Percentiles rank a stretch among this genome's conserved stretches.
Evolutionary conservation across 2,113 vertebrate genomes (phyloP).

Genomic region (Tauraco erythrolophus): DNA sequence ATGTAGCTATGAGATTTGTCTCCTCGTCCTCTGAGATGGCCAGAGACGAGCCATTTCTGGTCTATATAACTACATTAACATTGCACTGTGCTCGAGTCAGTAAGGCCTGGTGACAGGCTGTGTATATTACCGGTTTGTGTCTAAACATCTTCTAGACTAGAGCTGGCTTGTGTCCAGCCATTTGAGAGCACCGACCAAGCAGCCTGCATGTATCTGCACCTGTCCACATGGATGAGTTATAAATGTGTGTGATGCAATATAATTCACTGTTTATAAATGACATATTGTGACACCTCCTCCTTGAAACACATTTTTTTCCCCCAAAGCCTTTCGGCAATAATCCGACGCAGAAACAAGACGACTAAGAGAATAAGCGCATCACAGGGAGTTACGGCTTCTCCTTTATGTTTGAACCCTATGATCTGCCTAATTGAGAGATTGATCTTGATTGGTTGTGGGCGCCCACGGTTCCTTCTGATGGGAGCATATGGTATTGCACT

Average conservation of each 20-base stretch:
- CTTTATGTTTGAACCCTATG: conserved; percentile 56
- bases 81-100: conserved; percentile 1
- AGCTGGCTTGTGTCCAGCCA: conserved; percentile 47
- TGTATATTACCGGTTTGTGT: conserved; percentile 48
- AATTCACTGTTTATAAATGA: conserved; percentile 3
- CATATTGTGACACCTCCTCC: conserved; percentile 34
- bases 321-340: conserved; percentile 24
- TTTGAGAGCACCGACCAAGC: conserved; percentile 44
- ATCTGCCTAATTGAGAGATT: conserved; percentile 54
- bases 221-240: conserved; percentile 30
- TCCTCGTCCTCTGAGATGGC: not conserved
- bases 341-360: not conserved
- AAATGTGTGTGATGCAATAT: not conserved
- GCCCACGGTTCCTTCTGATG: conserved; percentile 45
- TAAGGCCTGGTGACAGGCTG: conserved; percentile 63
- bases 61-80: conserved; percentile 2
- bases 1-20: not conserved
- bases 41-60: not conserved
- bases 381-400: conserved; percentile 27
- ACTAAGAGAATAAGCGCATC: not conserved
- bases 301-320: not conserved
- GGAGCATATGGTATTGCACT: conserved; percentile 59
- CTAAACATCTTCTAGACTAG: conserved; percentile 52
- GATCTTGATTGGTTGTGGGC: conserved; percentile 51
- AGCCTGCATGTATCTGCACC: conserved; percentile 46